These are phyloP conservation scores for Atrichornis clamosus DNA, from an alignment of 2,113 vertebrate genomes.

Conservation along the genomic window DNA sequence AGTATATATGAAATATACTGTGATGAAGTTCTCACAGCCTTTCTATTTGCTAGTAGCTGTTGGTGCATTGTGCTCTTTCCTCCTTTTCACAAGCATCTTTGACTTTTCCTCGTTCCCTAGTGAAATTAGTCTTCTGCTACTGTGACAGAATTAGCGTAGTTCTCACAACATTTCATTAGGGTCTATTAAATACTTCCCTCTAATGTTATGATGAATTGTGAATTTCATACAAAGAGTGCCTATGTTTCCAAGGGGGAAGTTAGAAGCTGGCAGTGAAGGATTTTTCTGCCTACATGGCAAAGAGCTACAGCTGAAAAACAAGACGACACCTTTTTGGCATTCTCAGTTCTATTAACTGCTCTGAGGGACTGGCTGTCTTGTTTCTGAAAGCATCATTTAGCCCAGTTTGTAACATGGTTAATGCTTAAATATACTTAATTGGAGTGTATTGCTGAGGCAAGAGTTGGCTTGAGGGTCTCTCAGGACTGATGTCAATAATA, in stretches of 20 bases:
- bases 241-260: not conserved
- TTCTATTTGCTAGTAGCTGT: not conserved
- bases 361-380: not conserved
- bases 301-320: not conserved
- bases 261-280: not conserved
- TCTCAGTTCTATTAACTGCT: not conserved
- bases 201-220: not conserved
- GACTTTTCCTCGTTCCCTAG: not conserved
- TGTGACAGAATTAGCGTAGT: not conserved
- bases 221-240: not conserved
- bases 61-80: not conserved
- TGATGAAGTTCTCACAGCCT: not conserved
- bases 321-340: not conserved
- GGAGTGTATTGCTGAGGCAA: not conserved
- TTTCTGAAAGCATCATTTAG: not conserved
- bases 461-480: not conserved
- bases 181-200: not conserved
- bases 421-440: not conserved
- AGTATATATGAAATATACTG: not conserved
- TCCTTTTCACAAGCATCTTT: not conserved
- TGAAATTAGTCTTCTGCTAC: not conserved
- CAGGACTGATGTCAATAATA: not conserved
- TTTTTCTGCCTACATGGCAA: not conserved
- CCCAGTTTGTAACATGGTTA: not conserved
- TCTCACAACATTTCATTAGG: not conserved